Evolutionary conservation across 64 coral and sea anemone species (phyloP).

Genomic region (Porites australiensis): DNA sequence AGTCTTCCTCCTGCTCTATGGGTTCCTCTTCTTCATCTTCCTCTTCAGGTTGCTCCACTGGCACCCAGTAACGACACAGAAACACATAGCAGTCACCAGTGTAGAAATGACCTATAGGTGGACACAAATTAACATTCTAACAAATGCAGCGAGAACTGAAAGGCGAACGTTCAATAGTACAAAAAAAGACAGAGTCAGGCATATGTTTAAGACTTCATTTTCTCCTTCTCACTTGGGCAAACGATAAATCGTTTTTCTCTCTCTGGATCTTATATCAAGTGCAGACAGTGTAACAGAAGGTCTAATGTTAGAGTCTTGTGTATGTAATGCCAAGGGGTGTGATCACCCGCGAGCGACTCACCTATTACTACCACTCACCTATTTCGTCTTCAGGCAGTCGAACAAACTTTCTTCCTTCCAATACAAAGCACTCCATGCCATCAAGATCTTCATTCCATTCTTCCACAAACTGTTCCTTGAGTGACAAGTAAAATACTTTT

Average conservation of each 20-base stretch:
- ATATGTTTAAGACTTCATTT: too few relatives aligned
- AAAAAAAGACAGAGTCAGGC: too few relatives aligned
- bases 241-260: too few relatives aligned
- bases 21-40: constrained; percentile 88
- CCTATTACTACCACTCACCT: constrained; percentile 36
- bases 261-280: too few relatives aligned
- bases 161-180: too few relatives aligned
- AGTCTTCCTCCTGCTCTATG: constrained; percentile 95
- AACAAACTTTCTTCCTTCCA: constrained; percentile 95
- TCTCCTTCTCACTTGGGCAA: too few relatives aligned
- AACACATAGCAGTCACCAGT: constrained; percentile 98
- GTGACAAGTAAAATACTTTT: background rate
- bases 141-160: too few relatives aligned
- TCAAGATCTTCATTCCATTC: constrained; percentile 99
- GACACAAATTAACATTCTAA: background rate
- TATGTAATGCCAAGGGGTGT: too few relatives aligned
- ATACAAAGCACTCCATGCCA: constrained; percentile 99
- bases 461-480: constrained; percentile 88
- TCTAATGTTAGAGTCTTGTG: too few relatives aligned
- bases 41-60: constrained; percentile 82
- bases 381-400: constrained; percentile 96
- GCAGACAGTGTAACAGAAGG: too few relatives aligned
- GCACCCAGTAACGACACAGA: constrained; percentile 98
- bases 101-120: constrained; percentile 86
- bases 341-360: too few relatives aligned